Evolutionary conservation across 2,888 invertebrate species (phyloP).

Genomic region (Campopleginae sp.): DNA sequence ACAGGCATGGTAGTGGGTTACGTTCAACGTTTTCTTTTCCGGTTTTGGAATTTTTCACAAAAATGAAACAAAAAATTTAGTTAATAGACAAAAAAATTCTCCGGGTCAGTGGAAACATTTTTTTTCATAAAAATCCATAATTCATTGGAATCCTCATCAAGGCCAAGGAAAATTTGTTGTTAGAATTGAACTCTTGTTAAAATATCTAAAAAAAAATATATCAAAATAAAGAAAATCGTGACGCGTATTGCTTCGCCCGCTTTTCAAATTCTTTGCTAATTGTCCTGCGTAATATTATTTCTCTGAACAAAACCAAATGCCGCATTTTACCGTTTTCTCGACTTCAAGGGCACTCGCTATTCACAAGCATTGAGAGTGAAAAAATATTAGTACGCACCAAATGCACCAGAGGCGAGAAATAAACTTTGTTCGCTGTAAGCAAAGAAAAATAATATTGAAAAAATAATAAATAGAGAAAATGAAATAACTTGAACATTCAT

Average conservation of each 20-base stretch:
- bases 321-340: constrained; percentile 40
- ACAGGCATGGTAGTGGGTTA: neutral
- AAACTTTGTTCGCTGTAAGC: constrained; percentile 28
- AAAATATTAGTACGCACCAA: constrained; percentile 45
- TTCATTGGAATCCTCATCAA: constrained; percentile 34
- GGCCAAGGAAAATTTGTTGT: constrained; percentile 45
- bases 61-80: neutral
- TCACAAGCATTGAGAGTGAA: constrained; percentile 53
- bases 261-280: neutral
- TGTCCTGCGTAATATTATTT: constrained; percentile 12
- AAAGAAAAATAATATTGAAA: constrained; percentile 21
- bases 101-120: constrained; percentile 1
- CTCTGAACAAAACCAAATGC: constrained; percentile 45
- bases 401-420: constrained; percentile 42
- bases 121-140: constrained; percentile 21
- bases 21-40: neutral
- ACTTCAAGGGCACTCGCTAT: constrained; percentile 34
- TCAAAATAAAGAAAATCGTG: neutral
- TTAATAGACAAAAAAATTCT: neutral
- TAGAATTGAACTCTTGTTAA: constrained; percentile 20
- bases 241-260: neutral
- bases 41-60: neutral
- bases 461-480: neutral
- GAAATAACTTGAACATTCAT: constrained; percentile 11
- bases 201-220: constrained; percentile 9